Evolutionary conservation across 53 echinoderm and acorn worm species (phyloP), one percentile per base, ranked within the genome.

Genomic region (Paelopatides confundens): DNA sequence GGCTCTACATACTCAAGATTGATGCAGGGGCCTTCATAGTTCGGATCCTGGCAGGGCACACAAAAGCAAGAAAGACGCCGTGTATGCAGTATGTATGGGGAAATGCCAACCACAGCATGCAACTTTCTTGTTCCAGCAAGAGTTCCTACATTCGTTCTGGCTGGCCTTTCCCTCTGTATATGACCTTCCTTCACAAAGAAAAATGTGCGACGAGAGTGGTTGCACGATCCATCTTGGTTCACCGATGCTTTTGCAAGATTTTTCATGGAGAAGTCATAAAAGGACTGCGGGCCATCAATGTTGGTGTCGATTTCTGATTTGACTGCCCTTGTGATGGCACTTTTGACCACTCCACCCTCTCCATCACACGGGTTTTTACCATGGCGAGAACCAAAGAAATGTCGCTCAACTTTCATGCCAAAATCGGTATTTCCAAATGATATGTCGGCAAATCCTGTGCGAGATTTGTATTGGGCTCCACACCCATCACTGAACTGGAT

Each of bases 31-130:
- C 13, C 17, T 53, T 14, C 53, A 13, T 11, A 53, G 18, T 15
- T 53, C 53, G 15, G 18, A 53, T 53, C 53, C 53, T 53, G 53
- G 31, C 77, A 77, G 46, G 17, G 18, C 12, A 10, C 11, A 46
- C 84, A 89, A 36, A 89, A 89, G 47, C 89, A 89, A 5, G 84
- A 90, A 14, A 89, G 46, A 12, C 46, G 48, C 32, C 90, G n/a
- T 31, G 31, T 89, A 5, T 46, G 69, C 53, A 89, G 13, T 3
- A 67, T n/a, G 53, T 68, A 67, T 15, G 89, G 89, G 17, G 9
- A 18, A 1, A 83, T 47, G 1, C 89, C 89, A 89, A 84, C 62
- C 3, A 58, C 84, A 66, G 89, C 83, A 70, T 89, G 71, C 3
- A 84, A 43, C 43, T 84, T 50, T 31, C 84, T 83, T 39, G 89